Conservation (phyloP, 2,797 vertebrate genomes). For the Sciurus vulgaris region DNA sequence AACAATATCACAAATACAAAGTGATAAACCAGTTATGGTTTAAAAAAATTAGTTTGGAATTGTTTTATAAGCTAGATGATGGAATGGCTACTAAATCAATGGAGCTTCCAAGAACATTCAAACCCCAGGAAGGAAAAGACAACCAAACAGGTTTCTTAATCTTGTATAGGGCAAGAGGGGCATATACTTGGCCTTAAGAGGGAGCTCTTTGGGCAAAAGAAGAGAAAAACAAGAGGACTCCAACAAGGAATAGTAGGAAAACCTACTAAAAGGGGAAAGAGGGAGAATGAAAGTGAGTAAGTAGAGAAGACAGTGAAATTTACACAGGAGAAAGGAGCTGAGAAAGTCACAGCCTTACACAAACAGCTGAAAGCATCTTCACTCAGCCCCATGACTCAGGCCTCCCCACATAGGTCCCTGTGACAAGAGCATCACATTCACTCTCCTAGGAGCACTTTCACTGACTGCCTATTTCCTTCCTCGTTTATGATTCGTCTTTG, state of each 20-base stretch:
- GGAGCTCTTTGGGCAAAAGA: constrained; percentile 74
- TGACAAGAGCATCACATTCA: constrained; percentile 68
- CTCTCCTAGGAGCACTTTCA: constrained; percentile 37
- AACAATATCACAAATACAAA: constrained; percentile 77
- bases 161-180: constrained; percentile 50
- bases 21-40: constrained; percentile 61
- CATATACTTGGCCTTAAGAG: constrained; percentile 39
- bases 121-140: constrained; percentile 64
- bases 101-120: constrained; percentile 65
- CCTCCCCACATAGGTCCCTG: constrained; percentile 68
- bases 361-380: constrained; percentile 65
- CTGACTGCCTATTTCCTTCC: constrained; percentile 83
- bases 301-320: constrained; percentile 74
- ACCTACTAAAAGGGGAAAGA: constrained; percentile 29
- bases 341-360: constrained; percentile 65
- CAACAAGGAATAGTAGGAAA: constrained; percentile 63
- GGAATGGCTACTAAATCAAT: constrained; percentile 65
- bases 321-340: constrained; percentile 71
- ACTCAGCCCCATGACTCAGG: constrained; percentile 67
- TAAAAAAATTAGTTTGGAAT: constrained; percentile 66
- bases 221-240: constrained; percentile 74
- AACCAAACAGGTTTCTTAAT: constrained; percentile 64
- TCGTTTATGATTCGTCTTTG: constrained; percentile 83
- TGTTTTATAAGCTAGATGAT: constrained; percentile 69
- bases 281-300: background rate